Base-by-base conservation (phyloP, 2,113 vertebrate species). In the Buteo buteo region DNA sequence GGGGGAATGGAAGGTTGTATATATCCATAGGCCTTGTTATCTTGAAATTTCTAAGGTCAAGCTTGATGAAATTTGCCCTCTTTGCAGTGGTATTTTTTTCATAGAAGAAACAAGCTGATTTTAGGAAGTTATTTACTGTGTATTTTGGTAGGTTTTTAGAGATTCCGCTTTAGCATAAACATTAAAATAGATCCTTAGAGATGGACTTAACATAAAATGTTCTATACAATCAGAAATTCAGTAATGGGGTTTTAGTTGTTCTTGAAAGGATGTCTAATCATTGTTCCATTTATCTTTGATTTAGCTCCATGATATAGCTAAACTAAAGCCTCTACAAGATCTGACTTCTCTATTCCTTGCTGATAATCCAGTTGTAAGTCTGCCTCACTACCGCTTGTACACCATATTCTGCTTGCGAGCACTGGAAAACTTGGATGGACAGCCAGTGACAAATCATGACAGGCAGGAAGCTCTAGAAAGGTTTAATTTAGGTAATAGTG, bases 261-360 rank as follows among this genome's bases (percentile, higher is more conserved):
- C 31, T 40, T 86, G 49, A n/a, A 32, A 74, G 15, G 38, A 55
- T 86, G n/a, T 52, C n/a, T 96, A 61, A 92, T 96, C 2, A 8
- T 65, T 93, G 20, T 83, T 55, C 11, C 8, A 8, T 84, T 91
- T 93, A 16, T 90, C 82, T 93, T 94, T 93, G 69, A 40, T 96
- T 96, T 88, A 99, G 99, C 98, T 99, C 84, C 98, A 98, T 59
- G 99, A 99, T 52, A 57, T 99, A 88, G 95, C 98, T 92, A 98
- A 98, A 74, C 97, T 99, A 77, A 99, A 99, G 95, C 94, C 98
- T 74, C 97, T 99, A 55, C 98, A 98, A 92, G 98, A 98, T 78
- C 97, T 99, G 92, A 98, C 98, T 52, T 98, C 98, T 88, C 96
- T 99, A 25, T 93, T 88, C 26, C 94, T 99, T 93, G 82, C 94